A percentile compares a stretch with the other conserved stretches of the same genome.
These are phyloP conservation scores for Oriolus oriolus DNA, from an alignment of 2,113 vertebrate species.

Conservation along the genomic window DNA sequence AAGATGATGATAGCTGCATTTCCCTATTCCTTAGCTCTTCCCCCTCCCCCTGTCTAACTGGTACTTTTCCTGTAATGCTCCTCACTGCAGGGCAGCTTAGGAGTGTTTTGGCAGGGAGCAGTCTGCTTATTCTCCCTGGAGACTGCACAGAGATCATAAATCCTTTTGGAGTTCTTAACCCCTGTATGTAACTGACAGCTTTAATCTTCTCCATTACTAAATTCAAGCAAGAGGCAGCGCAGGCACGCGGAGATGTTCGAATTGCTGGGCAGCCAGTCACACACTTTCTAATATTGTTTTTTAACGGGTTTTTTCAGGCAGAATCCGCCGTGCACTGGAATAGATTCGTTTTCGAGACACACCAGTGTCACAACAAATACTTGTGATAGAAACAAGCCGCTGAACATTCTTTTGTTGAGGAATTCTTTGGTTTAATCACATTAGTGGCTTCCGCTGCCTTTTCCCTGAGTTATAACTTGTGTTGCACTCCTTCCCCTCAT, in stretches of 20 bases:
- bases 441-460: accelerated
- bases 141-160: constrained; percentile 35
- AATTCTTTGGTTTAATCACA: not conserved
- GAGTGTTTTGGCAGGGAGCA: constrained; percentile 37
- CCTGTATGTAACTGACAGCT: constrained; percentile 1
- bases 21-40: not conserved
- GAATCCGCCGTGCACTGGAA: not conserved
- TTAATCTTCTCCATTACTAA: not conserved
- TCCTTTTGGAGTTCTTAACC: constrained; percentile 43
- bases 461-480: not conserved
- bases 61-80: constrained; percentile 28
- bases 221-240: not conserved
- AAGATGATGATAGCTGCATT: not conserved
- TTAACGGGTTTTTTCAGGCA: not conserved
- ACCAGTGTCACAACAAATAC: not conserved
- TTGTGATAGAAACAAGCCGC: not conserved
- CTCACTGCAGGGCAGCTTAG: constrained; percentile 22
- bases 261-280: not conserved
- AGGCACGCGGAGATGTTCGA: not conserved
- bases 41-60: not conserved
- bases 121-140: constrained; percentile 61
- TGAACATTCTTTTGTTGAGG: not conserved
- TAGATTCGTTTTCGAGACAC: not conserved
- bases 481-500: not conserved
- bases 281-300: not conserved